Base-by-base conservation (phyloP, 2,797 vertebrate genomes). In the Meriones psammophilus region DNA sequence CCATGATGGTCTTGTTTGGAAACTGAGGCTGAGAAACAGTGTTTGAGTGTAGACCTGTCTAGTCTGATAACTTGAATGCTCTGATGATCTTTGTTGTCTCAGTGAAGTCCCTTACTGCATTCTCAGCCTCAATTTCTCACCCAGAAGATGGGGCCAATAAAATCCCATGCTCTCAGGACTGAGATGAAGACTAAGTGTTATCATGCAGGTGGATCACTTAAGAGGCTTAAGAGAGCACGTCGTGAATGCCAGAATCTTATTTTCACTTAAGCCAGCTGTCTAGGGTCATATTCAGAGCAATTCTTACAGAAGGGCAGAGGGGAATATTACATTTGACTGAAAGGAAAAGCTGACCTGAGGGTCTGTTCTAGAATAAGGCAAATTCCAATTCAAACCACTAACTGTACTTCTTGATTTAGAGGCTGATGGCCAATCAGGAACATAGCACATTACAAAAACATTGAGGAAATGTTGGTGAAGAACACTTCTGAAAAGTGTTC, bases 221-320 rank as follows among this genome's bases (percentile, higher is more conserved):
- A 46, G 58, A 68, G 4, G 24, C 33, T 90, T 76, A 5, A 46
- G 58, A 68, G 4, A 33, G 15, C 17, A 28, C 8, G 60, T 18
- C 42, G 22, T 3, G 8, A 42, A 85, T 39, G 46, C 42, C 89
- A 39, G 56, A 39, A 69, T 88, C 95, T 95, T 66, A 54, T 88
- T 74, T 36, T 50, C 83, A 92, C 28, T 54, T 84, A 83, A 81
- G 17, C 20, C 9, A 56, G 46, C 74, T 81, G 33, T 39, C 85
- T 42, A 69, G 66, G 14, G 74, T 71, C 54, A n/a, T 56, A 15
- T 56, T 66, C 64, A 58, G 4, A 64, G 33, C 5, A 42, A 89
- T 87, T 81, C 50, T 91, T 86, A 94, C 1, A 87, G 76, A 87
- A 94, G 42, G 15, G 6, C 69, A 73, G 68, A 71, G 56, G 9